Evolutionary conservation across 2,888 invertebrate genomes (phyloP).

Genomic region (Neoitamus cyanurus): DNA sequence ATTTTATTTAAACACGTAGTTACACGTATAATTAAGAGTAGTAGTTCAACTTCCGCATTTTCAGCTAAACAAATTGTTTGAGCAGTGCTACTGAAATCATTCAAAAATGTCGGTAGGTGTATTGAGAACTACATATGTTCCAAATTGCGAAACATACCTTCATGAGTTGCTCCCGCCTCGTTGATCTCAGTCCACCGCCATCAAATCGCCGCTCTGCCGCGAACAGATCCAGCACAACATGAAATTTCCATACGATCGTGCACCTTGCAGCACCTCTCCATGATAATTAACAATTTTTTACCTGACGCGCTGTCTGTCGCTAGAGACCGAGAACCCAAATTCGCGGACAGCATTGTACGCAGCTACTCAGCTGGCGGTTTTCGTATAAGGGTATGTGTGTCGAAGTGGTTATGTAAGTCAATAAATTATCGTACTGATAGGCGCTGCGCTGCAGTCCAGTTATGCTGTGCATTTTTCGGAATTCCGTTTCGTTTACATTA

Average conservation of each 20-base stretch:
- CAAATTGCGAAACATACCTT: background rate
- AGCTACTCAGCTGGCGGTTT: background rate
- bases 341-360: background rate
- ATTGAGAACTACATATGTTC: background rate
- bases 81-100: too few species aligned
- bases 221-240: background rate
- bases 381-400: slow-evolving; percentile 31
- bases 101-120: too few species aligned
- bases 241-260: background rate
- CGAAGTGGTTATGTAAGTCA: background rate
- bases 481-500: background rate
- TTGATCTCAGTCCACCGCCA: background rate
- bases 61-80: too few species aligned
- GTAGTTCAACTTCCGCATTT: too few species aligned
- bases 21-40: too few species aligned
- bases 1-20: too few species aligned
- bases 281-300: background rate
- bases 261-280: background rate
- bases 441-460: background rate
- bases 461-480: background rate
- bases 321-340: background rate
- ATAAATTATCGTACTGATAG: slow-evolving; percentile 9
- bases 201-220: background rate
- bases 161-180: background rate
- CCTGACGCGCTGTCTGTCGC: background rate